A percentile compares a stretch with the other conserved stretches of the same genome.
Evolutionary conservation across 2,797 vertebrate genomes (phyloP).

Genomic region (Acomys russatus): DNA sequence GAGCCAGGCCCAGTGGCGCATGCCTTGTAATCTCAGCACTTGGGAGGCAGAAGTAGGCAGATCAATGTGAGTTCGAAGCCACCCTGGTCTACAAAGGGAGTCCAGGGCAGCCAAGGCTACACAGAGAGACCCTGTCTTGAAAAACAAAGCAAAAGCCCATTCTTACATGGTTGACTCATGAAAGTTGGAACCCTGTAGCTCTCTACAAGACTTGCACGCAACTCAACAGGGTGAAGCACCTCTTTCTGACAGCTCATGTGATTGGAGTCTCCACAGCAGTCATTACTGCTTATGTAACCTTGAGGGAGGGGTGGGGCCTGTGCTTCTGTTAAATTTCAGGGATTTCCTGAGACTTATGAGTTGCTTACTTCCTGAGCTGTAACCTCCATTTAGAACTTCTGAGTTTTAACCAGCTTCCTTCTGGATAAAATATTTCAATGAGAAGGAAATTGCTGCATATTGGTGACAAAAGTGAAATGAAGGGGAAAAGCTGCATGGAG

Average conservation of each 20-base stretch:
- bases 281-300: not conserved
- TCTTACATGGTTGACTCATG: not conserved
- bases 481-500: not conserved
- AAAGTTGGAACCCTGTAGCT: not conserved
- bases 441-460: not conserved
- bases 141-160: not conserved
- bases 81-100: too few relatives aligned
- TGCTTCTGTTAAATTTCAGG: not conserved
- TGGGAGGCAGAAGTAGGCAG: too few relatives aligned
- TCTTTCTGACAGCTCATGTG: not conserved
- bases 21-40: too few relatives aligned
- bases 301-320: not conserved
- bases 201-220: not conserved
- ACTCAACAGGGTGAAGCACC: not conserved
- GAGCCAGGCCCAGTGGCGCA: too few relatives aligned
- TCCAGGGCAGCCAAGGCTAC: too few relatives aligned
- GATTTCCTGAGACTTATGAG: not conserved
- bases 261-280: not conserved
- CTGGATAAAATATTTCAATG: not conserved
- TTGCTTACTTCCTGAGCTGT: not conserved
- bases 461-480: not conserved
- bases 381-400: not conserved
- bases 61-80: too few relatives aligned
- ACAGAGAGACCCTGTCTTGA: too few relatives aligned
- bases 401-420: not conserved